Percentiles rank a stretch among this genome's conserved stretches.
These are phyloP conservation scores for Eidolon dupreanum DNA, from an alignment of 2,797 vertebrate genomes.

Conservation along the genomic window DNA sequence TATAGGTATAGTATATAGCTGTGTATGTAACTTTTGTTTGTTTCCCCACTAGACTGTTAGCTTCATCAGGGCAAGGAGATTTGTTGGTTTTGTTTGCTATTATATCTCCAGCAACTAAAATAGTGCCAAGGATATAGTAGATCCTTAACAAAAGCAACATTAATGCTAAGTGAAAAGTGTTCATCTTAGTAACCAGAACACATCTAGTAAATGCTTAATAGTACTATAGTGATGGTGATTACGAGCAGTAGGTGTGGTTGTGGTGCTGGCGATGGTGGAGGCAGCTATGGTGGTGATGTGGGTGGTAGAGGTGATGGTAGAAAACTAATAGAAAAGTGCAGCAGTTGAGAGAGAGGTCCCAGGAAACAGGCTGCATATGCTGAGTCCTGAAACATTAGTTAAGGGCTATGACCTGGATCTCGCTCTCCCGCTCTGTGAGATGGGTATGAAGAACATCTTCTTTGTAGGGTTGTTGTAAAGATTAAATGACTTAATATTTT, in stretches of 20 bases:
- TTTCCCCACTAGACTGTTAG: not conserved
- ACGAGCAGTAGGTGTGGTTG: not conserved
- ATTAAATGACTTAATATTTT: not conserved
- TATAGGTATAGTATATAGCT: not conserved
- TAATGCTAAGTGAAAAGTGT: not conserved
- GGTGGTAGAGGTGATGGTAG: not conserved
- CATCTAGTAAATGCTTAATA: not conserved
- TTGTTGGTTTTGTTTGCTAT: not conserved
- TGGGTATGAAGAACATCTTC: not conserved
- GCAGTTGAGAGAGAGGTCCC: not conserved
- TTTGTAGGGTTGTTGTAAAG: not conserved
- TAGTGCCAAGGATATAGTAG: not conserved
- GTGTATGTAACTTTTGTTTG: not conserved
- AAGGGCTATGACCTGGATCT: not conserved
- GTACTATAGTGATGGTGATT: too few species aligned
- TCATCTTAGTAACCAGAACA: not conserved
- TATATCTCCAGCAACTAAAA: not conserved
- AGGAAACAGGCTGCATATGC: not conserved
- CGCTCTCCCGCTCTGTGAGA: not conserved
- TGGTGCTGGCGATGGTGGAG: too few species aligned
- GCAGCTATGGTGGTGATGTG: too few species aligned
- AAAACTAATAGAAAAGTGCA: not conserved
- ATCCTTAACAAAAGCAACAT: not conserved
- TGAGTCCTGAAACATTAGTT: not conserved
- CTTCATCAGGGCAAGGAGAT: not conserved